Base-by-base conservation (phyloP, 1,140 invertebrate species). In the Maconellicoccus hirsutus region DNA sequence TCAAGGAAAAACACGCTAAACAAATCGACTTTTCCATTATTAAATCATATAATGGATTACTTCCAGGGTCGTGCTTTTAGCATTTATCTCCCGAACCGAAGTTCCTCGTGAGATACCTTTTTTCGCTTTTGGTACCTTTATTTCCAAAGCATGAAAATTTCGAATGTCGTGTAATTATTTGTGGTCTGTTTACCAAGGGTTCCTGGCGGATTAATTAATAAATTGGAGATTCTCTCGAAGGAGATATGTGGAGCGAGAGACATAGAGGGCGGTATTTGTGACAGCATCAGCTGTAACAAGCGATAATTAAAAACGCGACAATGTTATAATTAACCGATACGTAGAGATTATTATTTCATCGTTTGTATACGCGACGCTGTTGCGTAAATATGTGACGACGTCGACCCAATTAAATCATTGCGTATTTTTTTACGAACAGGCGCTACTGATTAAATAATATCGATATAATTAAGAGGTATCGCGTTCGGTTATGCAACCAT, bases 391-490 rank as follows among this genome's bases (percentile, higher is more conserved):
- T 19, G 42, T 19, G 42, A 52, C 42, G n/a, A 52, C 42, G 42
- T 52, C 42, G 42, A 52, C 42, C 42, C 42, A 52, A 52, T 52
- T 52, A 52, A 16, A 52, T 16, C 12, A 52, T 52, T 52, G 10
- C 42, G 42, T 52, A 33, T 33, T 33, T 33, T 33, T 33, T 33
- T 33, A 33, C 12, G 3, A 33, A 6, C 29, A 12, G 29, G 29
- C 42, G n/a, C 42, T 14, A 14, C 14, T 52, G 42, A 52, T 52
- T 52, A 52, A 52, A 52, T 52, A 52, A 52, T 52, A 52, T 52
- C 42, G 42, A 52, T 52, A 52, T 52, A 52, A 52, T 52, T 52
- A 52, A 52, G 42, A 52, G 12, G 42, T 52, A 52, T 52, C 42
- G 42, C 42, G 42, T 33, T 33, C 4, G 3, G 16, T 52, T 52